Evolutionary conservation across 2,888 invertebrate genomes (phyloP).

Genomic region (Lasioglossum villosulum): DNA sequence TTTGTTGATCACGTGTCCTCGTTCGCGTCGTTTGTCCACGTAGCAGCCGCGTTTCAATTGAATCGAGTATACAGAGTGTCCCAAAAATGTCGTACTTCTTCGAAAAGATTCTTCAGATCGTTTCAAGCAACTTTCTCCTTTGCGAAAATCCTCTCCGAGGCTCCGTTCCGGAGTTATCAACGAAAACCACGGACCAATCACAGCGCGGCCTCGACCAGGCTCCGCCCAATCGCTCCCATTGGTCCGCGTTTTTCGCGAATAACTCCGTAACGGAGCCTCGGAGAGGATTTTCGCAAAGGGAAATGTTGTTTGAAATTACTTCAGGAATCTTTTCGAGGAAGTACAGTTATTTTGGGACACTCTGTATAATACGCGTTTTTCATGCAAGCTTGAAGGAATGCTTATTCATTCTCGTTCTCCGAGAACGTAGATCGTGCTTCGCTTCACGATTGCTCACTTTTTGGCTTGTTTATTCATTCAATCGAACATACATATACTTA

Average conservation of each 20-base stretch:
- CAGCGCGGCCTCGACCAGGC: no score
- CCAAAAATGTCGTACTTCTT: neutral
- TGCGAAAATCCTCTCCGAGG: no score
- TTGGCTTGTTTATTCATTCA: conserved; percentile 23
- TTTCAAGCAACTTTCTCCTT: no score
- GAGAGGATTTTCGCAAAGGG: no score
- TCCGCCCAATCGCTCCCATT: no score
- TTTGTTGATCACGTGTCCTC: conserved; percentile 60
- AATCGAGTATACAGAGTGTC: neutral
- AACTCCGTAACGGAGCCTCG: no score
- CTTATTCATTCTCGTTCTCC: conserved; percentile 34
- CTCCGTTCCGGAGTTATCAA: no score
- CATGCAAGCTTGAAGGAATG: conserved; percentile 54
- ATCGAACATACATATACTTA: neutral
- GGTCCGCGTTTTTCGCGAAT: no score
- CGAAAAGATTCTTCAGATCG: neutral
- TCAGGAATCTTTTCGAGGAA: no score
- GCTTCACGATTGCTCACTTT: conserved; percentile 40
- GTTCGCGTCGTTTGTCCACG: conserved; percentile 36
- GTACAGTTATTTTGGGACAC: neutral
- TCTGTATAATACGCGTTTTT: conserved; percentile 21
- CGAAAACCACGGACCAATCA: no score
- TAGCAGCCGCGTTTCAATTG: conserved; percentile 15
- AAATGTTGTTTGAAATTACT: no score
- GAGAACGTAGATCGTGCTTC: conserved; percentile 48